phyloP scores from a whole-genome alignment of 2,113 vertebrate genomes.

The Mirza zaza region DNA sequence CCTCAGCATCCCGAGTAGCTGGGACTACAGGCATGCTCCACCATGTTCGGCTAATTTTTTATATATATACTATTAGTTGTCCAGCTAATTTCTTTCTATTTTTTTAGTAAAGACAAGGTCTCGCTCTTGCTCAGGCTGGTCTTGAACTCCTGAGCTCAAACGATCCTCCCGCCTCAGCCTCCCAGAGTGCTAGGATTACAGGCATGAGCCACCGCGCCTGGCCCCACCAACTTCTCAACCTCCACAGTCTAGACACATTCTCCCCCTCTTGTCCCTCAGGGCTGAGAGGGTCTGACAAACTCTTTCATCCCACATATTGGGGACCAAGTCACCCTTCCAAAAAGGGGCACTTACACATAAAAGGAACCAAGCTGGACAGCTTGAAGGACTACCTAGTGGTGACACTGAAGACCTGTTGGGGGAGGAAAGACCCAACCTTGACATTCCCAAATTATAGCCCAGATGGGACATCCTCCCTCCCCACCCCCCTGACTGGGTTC shows the following conservation, averaged over 20 bases:
- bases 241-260: no score
- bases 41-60: no score
- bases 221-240: neutral
- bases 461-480: neutral
- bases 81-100: no score
- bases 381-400: neutral
- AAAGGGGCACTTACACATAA: neutral
- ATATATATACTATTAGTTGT: no score
- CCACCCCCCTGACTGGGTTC: fast-evolving
- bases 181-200: no score
- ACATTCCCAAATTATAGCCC: neutral
- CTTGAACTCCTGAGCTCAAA: no score
- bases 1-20: no score
- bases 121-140: no score
- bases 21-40: no score
- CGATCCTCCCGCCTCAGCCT: no score
- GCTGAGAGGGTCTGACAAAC: neutral
- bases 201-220: neutral
- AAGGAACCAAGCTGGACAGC: neutral
- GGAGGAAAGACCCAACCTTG: neutral
- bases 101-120: no score
- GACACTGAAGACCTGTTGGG: neutral
- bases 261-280: neutral
- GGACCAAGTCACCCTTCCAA: neutral
- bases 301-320: no score